These are phyloP conservation scores for Smithornis capensis DNA, from an alignment of 2,113 vertebrate genomes.

Conservation along the genomic window DNA sequence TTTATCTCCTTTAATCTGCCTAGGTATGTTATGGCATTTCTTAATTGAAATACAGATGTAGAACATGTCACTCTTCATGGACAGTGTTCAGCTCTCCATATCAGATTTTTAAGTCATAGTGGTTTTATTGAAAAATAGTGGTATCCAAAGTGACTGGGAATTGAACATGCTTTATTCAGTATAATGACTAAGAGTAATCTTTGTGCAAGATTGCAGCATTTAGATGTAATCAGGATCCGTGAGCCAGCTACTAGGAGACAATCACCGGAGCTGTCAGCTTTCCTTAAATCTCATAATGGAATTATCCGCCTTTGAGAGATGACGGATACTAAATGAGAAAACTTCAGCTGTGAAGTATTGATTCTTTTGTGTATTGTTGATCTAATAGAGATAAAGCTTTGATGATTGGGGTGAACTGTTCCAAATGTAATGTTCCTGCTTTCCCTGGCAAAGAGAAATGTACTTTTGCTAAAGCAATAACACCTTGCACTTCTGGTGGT, in stretches of 20 bases:
- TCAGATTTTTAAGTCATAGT: neutral
- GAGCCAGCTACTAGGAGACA: neutral
- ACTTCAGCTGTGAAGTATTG: neutral
- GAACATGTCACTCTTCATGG: neutral
- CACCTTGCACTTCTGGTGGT: neutral
- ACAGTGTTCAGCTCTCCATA: neutral
- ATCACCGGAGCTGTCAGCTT: fast-evolving
- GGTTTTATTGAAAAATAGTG: neutral
- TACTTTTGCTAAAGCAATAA: neutral
- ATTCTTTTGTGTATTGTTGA: neutral
- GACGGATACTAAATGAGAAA: neutral
- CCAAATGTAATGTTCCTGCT: neutral
- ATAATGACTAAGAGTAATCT: neutral
- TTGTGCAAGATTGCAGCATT: neutral
- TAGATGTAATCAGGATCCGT: neutral
- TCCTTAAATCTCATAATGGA: neutral
- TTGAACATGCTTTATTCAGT: neutral
- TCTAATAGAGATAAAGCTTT: neutral
- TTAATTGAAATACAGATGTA: neutral
- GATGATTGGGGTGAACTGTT: neutral
- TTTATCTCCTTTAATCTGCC: neutral
- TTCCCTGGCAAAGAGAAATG: neutral
- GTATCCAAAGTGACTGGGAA: neutral
- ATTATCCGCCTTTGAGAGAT: neutral
- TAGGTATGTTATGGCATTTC: neutral